These are phyloP conservation scores for Cataglyphis cursor DNA, from an alignment of 2,888 invertebrate genomes.

Conservation along the genomic window DNA sequence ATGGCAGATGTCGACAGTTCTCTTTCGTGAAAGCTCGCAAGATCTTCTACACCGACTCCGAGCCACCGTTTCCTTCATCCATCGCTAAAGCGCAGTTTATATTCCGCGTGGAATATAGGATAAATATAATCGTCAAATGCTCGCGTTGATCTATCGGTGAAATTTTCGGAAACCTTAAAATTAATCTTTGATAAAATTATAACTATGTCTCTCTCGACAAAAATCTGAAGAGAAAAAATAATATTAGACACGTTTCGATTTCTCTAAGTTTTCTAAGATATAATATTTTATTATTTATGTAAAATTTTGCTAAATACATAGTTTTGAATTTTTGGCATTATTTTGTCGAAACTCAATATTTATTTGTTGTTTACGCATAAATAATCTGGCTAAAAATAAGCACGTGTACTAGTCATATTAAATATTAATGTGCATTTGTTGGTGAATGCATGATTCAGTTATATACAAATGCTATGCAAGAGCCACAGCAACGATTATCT, in stretches of 20 bases:
- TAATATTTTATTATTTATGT: slow-evolving; percentile 9
- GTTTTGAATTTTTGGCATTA: neutral
- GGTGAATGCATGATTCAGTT: slow-evolving; percentile 65
- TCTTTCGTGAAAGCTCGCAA: slow-evolving; percentile 39
- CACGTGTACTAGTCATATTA: slow-evolving; percentile 58
- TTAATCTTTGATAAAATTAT: slow-evolving; percentile 6
- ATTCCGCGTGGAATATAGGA: slow-evolving; percentile 53
- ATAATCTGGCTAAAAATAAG: slow-evolving; percentile 66
- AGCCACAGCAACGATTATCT: slow-evolving; percentile 27
- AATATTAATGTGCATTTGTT: slow-evolving; percentile 73
- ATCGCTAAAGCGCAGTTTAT: slow-evolving; percentile 57
- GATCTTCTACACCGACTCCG: slow-evolving; percentile 30
- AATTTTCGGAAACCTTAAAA: slow-evolving; percentile 12
- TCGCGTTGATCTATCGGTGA: slow-evolving; percentile 7
- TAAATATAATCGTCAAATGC: slow-evolving; percentile 60
- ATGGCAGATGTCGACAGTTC: slow-evolving; percentile 71
- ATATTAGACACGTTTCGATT: neutral
- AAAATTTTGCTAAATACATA: neutral
- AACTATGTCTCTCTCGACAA: neutral
- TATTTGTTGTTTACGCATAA: slow-evolving; percentile 70
- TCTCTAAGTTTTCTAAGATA: neutral
- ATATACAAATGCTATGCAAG: slow-evolving; percentile 49
- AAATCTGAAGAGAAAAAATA: neutral
- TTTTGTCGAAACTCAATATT: slow-evolving; percentile 60
- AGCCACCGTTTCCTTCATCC: slow-evolving; percentile 45